Conservation (phyloP, 2,797 vertebrate genomes). For the Acridotheres tristis region DNA sequence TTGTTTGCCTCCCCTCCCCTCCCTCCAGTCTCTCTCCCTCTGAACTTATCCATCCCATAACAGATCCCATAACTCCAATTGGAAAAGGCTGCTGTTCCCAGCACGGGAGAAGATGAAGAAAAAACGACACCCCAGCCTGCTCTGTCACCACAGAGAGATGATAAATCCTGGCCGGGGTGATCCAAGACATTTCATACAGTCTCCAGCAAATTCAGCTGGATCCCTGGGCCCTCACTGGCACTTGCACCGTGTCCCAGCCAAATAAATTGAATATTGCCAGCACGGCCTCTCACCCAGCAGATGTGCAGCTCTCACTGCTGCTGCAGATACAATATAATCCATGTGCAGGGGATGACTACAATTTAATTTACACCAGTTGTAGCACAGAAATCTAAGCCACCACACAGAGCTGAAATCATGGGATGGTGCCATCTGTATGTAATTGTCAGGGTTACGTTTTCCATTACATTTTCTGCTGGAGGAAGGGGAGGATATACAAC, state of each 20-base stretch:
- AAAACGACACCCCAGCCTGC: not conserved
- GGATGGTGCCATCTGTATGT: slow-evolving; percentile 57
- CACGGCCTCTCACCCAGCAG: slow-evolving; percentile 18
- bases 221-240: slow-evolving; percentile 1
- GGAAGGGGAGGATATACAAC: slow-evolving; percentile 38
- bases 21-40: not conserved
- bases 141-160: not conserved
- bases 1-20: not conserved
- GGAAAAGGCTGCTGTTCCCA: not conserved
- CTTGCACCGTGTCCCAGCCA: not conserved
- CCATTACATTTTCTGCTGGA: slow-evolving; percentile 61
- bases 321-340: not conserved
- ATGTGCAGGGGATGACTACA: not conserved
- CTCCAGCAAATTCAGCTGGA: slow-evolving; percentile 6
- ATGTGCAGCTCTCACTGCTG: not conserved
- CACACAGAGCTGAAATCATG: slow-evolving; percentile 22
- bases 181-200: not conserved
- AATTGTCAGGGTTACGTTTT: slow-evolving; percentile 64
- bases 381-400: slow-evolving; percentile 40
- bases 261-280: not conserved
- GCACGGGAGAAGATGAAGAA: not conserved
- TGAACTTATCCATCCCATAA: not conserved
- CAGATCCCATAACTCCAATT: not conserved
- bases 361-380: slow-evolving; percentile 54
- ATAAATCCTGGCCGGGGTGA: not conserved